Evolutionary conservation across 2,797 vertebrate genomes (phyloP), one percentile per base, ranked within the genome.

Genomic region (Xerus rutilus): DNA sequence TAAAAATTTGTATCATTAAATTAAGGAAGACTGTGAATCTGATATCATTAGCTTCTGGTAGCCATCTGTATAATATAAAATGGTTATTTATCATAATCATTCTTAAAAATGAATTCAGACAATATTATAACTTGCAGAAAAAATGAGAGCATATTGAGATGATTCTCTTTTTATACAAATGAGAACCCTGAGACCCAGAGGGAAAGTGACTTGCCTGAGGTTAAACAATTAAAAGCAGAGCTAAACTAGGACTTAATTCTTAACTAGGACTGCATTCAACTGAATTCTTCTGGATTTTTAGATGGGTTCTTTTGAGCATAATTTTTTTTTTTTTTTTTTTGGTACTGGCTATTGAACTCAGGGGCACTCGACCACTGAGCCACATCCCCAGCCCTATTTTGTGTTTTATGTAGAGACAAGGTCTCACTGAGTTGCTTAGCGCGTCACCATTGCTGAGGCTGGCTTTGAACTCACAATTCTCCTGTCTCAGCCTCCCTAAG

Each of bases 31-130:
- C 12, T 79, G 54, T 49, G 4, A 62, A 79, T 94, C 32, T 43
- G 73, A 78, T 49, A 62, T 45, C 6, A 35, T 73, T 57, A 23
- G 20, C 49, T 11, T 67, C 9, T 32, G 43, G 77, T 18, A 62
- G 39, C 8, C 30, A 87, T 95, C 43, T 67, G 69, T 39, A 72
- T 54, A 64, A 86, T 84, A 85, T 89, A 92, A 96, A 87, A 96
- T 84, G 49, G 12, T 35, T 67, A n/a, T 76, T 86, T 14, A 93
- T 2, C 23, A n/a, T 45, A 89, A 45, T 89, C 25, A 82, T 77
- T 89, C 62, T 89, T 59, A 85, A 76, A 87, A 69, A 76, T 23
- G 67, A 49, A 32, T 32, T 94, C 72, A 83, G 39, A 59, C n/a
- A 76, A 86, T 67, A 2, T 67, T 89, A n/a, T 82, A 57, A 70